Base-by-base conservation (phyloP, 2,797 vertebrate species). In the Enoplosus armatus region DNA sequence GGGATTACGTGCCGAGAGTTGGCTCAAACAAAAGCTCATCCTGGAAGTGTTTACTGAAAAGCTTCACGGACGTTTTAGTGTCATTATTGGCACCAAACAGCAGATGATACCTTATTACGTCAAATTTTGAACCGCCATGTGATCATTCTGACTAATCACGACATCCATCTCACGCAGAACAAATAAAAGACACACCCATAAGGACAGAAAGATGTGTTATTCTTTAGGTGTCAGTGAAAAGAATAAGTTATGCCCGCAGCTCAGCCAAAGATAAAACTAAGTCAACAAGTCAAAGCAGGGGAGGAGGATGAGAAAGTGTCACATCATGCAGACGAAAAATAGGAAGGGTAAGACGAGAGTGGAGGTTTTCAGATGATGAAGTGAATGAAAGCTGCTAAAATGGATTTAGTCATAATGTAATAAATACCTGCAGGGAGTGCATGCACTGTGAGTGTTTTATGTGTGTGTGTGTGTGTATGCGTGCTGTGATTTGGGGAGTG, bases 401-500 rank as follows among this genome's bases (percentile, higher is more conserved):
- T 67, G 58, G 59, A 72, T 61, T 41, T 45, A 31, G n/a, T 64
- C 15, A 59, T 24, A 26, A 41, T 20, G 35, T 62, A 6, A 74
- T 50, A 41, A 75, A 63, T 55, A 75, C 60, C 39, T 72, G 60
- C 45, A 39, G 24, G 71, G 76, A 53, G 56, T 16, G 11, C 86
- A 83, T 92, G 90, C 90, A 78, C 18, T 58, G 24, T 66, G 61
- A 70, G 43, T 53, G 18, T 68, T 22, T 63, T 70, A 67, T 70
- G 45, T 72, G 10, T 56, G 65, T 45, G 43, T 62, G 58, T 72
- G 72, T 62, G 59, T 64, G 33, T 54, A 61, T 73, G 61, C 16
- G 56, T 82, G 85, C 54, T 53, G 68, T 79, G 72, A 71, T 85
- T 72, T 76, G 84, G 79, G 64, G 82, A 95, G 93, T 78, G 87